phyloP scores from a whole-genome alignment of 1,140 invertebrate genomes.

The Lysiphlebus fabarum region DNA sequence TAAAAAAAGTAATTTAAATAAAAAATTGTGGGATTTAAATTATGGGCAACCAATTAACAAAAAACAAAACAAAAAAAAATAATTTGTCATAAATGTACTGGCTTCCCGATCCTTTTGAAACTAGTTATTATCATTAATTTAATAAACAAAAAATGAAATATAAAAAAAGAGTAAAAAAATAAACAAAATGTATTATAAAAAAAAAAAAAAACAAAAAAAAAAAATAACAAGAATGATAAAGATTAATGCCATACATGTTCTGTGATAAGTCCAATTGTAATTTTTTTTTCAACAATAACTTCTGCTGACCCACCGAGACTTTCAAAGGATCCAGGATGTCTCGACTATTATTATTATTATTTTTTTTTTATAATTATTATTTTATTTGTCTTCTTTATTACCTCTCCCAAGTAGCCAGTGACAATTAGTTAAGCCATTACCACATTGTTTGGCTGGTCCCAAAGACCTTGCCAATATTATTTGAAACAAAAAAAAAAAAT shows the following conservation, averaged over 20 bases:
- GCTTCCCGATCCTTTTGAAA: conserved; percentile 51
- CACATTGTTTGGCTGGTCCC: conserved; percentile 43
- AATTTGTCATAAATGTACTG: conserved; percentile 50
- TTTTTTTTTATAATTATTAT: no score
- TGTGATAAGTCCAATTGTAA: conserved; percentile 59
- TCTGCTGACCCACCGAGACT: conserved; percentile 34
- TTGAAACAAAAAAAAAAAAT: no score
- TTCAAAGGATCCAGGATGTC: no score
- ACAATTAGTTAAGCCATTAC: conserved; percentile 36
- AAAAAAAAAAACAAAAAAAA: conserved; percentile 23
- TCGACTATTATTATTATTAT: conserved; percentile 8
- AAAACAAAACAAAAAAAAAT: no score
- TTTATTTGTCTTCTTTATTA: conserved; percentile 39
- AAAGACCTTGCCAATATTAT: conserved; percentile 21
- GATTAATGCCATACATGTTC: conserved; percentile 60
- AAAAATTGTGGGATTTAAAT: conserved; percentile 31
- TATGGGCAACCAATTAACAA: conserved; percentile 55
- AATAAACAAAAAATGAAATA: conserved; percentile 28
- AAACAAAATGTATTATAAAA: background rate
- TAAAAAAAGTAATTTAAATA: conserved; percentile 8
- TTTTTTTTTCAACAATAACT: conserved; percentile 54
- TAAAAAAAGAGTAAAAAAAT: conserved; percentile 26
- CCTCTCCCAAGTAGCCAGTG: conserved; percentile 37
- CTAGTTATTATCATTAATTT: conserved; percentile 50
- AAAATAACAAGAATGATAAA: conserved; percentile 45